Base-by-base conservation (phyloP, 2,113 vertebrate genomes). In the Leptocoma aspasia region DNA sequence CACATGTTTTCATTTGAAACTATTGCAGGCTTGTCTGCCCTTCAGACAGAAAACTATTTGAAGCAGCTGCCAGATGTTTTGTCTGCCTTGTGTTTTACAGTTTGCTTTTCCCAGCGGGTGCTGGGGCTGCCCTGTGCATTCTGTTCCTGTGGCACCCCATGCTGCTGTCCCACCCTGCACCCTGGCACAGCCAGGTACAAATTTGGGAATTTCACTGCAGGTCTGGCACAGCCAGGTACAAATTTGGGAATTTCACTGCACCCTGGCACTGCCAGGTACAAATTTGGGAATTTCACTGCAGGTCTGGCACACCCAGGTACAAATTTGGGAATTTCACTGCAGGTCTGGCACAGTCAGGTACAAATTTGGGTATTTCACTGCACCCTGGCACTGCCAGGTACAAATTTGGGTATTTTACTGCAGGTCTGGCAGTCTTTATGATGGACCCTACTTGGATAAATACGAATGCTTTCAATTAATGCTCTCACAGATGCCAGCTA, bases 61-160 rank as follows among this genome's bases (percentile, higher is more conserved):
- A 97, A 96, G 96, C 97, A 61, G 97, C 97, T 97, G 97, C 98
- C 98, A 98, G 97, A 96, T 97, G 97, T 98, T 98, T 94, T 97
- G 98, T 98, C 98, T 98, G 98, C 68, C 88, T 53, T 20, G 57
- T 95, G 94, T 96, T 97, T 95, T 89, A 96, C 96, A 96, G 64
- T 97, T 97, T 56, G 96, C 82, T 94, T 95, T 89, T 95, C 92
- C 96, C 82, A 11, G 53, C 0, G 39, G 86, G 70, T 57, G 95
- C 50, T 77, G 50, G 5, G 54, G 73, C 79, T 53, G 92, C 83
- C 95, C 95, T 13, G 91, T 24, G 81, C 83, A 7, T 77, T 73
- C 56, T 22, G 68, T 33, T 84, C 86, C 93, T 66, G 24, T 6
- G 91, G 85, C 94, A 94, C 35, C 44, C 33, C 3, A 50, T 16